Base-by-base conservation (phyloP, 2,113 vertebrate genomes). In the Dipodomys merriami region DNA sequence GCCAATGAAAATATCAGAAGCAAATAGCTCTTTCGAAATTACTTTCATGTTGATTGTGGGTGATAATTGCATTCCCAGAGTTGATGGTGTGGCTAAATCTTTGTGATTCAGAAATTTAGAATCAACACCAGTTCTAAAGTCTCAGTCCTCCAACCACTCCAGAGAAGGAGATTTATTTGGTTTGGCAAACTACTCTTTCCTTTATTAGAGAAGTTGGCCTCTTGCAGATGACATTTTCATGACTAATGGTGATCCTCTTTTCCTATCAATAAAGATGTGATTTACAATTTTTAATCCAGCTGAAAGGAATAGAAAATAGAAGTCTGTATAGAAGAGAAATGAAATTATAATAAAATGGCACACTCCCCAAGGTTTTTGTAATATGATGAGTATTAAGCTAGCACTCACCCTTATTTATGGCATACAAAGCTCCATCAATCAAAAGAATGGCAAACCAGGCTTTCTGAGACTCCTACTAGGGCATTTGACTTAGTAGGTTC, bases 221-320 rank as follows among this genome's bases (percentile, higher is more conserved):
- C 79, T 86, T 95, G n/a, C 25, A 72, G 46, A 93, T 83, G 83
- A 71, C 64, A 73, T 93, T 95, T 96, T 89, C 81, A 91, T 91
- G 44, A 95, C 60, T 89, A 86, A 94, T 95, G 71, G 46, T 94
- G 93, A 93, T 86, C 57, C 12, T 90, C 33, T 67, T 96, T 94
- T 93, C 79, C 90, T 96, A 96, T 94, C 90, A 96, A 90, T 93
- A 95, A 96, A 94, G 39, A 80, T 88, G 62, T 96, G 96, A 97
- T 97, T 97, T 97, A 95, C 91, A 92, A 87, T 95, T 93, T 95
- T 97, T 97, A 97, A 97, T 97, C 91, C 94, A 97, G 82, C 71
- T 97, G 96, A 97, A 97, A 97, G 93, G 94, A 72, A 95, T 74
- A 69, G 94, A 77, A 94, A 94, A 93, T 94, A 74, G 72, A 91